Base-by-base conservation (phyloP, 2,113 vertebrate species). In the Theristicus caerulescens region DNA sequence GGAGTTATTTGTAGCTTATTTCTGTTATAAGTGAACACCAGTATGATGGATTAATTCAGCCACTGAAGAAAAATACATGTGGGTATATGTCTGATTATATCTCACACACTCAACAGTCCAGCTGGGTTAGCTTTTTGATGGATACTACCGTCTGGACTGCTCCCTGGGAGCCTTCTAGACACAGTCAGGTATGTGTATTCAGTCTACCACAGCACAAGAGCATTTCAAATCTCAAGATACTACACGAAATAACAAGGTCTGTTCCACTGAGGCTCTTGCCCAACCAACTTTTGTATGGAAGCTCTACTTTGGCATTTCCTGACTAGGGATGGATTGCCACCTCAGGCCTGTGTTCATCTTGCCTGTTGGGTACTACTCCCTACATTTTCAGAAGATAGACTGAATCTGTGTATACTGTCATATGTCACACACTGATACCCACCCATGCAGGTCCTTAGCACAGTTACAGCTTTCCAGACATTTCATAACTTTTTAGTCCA, bases 31-130 rank as follows among this genome's bases (percentile, higher is more conserved):
- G 77, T 32, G 52, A 72, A 81, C 51, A 89, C 54, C 86, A 90
- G 29, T 52, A 67, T 66, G 93, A 93, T 92, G 82, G 89, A 94
- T 85, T 91, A 87, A 81, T 81, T 86, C 69, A 86, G 74, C n/a
- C 51, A 69, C 73, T 77, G 67, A 76, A 76, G 72, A 95, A 96
- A 96, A 82, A 93, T 66, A 73, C 65, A 59, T 5, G 3, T 55
- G 73, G 47, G 54, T 90, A 26, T 64, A 64, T 67, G 38, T 71
- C 81, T 91, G 78, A 85, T 84, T 82, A 52, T 73, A 86, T 71
- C 91, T 92, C 70, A 47, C 22, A 47, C 24, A 51, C 22, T 59
- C 38, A 47, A 49, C 64, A 74, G 47, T 86, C 76, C 80, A 83
- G 51, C 6, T 49, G 67, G 26, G 24, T 61, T 85, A 80, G 66